Evolutionary conservation across 1,140 invertebrate species (phyloP), one percentile per base, ranked within the genome.

Genomic region (Drosophila littoralis): DNA sequence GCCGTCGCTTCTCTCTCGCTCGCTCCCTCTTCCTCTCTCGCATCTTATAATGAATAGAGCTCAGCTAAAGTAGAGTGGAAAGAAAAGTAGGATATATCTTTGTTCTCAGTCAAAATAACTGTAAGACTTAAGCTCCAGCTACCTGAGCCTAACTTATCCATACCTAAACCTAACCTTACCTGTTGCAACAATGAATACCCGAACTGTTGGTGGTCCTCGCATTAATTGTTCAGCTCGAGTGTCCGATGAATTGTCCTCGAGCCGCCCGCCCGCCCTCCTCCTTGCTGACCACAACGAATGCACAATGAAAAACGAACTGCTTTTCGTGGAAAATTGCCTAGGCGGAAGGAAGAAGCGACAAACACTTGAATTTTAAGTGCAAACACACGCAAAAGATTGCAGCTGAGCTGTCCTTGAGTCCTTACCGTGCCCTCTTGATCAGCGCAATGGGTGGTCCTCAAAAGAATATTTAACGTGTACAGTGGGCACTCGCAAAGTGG

Each of bases 271-370:
- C 48, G 33, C 50, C 13, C 22, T 28, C 5, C 22, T 28, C 42
- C 51, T 57, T 13, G 45, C 45, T 52, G 32, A 54, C 65, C 55
- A 63, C 70, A 61, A 59, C 46, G 52, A 33, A 75, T 64, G 42
- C 61, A 58, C 70, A 81, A 85, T 85, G 74, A 69, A 77, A 57
- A 63, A 5, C 10, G 35, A 50, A 57, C 40, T n/a, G 59, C 65
- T 86, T 81, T 88, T 89, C 69, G 50, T 66, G 42, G 83, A 77
- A 88, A 88, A 80, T 77, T 51, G 67, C 65, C 51, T 22, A 61
- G 54, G 76, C 83, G 83, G 83, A 88, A 88, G 74, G 79, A 73
- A 78, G 72, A 58, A 54, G 75, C 51, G 17, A 43, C 46, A 45
- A 46, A 54, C 61, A 63, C 76, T 81, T 64, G 51, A 88, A 52